Percentiles rank a stretch among this genome's conserved stretches.
Conservation (phyloP, 1,140 invertebrate genomes). For the Drosophila pallidifrons region DNA sequence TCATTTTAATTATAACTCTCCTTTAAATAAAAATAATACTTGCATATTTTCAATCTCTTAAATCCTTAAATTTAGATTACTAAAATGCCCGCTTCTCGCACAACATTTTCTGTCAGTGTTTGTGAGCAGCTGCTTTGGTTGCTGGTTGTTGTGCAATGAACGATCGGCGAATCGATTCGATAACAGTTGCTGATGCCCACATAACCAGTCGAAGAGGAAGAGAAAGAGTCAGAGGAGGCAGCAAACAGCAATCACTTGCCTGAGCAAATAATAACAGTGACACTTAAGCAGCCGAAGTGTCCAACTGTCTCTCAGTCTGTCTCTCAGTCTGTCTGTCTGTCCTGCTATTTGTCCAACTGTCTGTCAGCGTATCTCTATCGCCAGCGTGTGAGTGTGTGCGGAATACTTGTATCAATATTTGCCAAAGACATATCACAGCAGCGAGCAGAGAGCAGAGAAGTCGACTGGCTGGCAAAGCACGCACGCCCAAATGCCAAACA, state of each 20-base stretch:
- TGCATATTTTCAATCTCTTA: too few relatives aligned
- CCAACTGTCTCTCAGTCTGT: slow-evolving; percentile 8
- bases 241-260: slow-evolving; percentile 78
- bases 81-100: too few relatives aligned
- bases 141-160: neutral
- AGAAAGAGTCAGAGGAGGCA: neutral
- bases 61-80: too few relatives aligned
- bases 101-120: neutral
- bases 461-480: slow-evolving; percentile 34
- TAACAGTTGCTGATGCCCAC: slow-evolving; percentile 30
- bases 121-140: neutral
- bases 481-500: slow-evolving; percentile 60
- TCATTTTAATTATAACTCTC: too few relatives aligned
- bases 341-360: slow-evolving; percentile 12
- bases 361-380: slow-evolving; percentile 6
- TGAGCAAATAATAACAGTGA: slow-evolving; percentile 68
- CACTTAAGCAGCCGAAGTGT: slow-evolving; percentile 62
- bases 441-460: neutral
- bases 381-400: slow-evolving; percentile 28
- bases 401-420: slow-evolving; percentile 74
- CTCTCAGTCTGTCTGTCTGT: slow-evolving; percentile 10
- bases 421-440: slow-evolving; percentile 63
- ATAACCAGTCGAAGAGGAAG: neutral
- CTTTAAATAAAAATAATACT: too few relatives aligned
- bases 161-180: slow-evolving; percentile 25